Evolutionary conservation across 2,113 vertebrate genomes (phyloP).

Genomic region (Oncorhynchus keta): DNA sequence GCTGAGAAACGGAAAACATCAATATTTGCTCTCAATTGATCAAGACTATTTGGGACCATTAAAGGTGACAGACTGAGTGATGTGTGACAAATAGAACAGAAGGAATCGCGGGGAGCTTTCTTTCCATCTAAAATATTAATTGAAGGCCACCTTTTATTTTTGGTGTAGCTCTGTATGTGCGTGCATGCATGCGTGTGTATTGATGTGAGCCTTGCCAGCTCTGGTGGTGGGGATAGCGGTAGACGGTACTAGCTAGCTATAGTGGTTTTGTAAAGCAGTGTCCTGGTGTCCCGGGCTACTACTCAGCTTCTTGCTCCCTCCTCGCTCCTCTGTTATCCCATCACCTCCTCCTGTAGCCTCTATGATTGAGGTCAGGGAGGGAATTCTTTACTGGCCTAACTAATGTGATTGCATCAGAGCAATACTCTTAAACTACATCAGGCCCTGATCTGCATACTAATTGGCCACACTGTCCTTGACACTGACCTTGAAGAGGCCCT

Average conservation of each 20-base stretch:
- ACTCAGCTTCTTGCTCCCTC: neutral
- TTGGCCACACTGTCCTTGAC: conserved; percentile 85
- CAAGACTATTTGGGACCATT: conserved; percentile 18
- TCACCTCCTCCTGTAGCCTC: conserved; percentile 60
- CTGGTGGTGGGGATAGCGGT: neutral
- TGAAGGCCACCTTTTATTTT: too few species aligned
- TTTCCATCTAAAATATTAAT: too few species aligned
- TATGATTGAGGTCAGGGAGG: conserved; percentile 88
- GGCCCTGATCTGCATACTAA: conserved; percentile 94
- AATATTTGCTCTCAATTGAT: conserved; percentile 5
- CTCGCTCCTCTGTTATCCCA: conserved; percentile 4
- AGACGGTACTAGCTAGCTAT: neutral
- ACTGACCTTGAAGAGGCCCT: conserved; percentile 84
- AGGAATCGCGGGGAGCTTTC: too few species aligned
- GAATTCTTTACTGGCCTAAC: conserved; percentile 87
- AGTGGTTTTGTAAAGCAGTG: neutral
- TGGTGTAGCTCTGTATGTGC: neutral
- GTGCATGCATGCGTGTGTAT: neutral
- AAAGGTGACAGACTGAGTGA: neutral
- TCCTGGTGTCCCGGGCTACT: conserved; percentile 19
- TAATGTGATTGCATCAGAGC: conserved; percentile 95
- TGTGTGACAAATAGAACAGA: too few species aligned
- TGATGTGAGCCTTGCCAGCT: neutral
- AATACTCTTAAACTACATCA: conserved; percentile 91
- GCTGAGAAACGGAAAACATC: too few species aligned